Conservation (phyloP, 2,888 invertebrate species). For the Escarpia spicata region DNA sequence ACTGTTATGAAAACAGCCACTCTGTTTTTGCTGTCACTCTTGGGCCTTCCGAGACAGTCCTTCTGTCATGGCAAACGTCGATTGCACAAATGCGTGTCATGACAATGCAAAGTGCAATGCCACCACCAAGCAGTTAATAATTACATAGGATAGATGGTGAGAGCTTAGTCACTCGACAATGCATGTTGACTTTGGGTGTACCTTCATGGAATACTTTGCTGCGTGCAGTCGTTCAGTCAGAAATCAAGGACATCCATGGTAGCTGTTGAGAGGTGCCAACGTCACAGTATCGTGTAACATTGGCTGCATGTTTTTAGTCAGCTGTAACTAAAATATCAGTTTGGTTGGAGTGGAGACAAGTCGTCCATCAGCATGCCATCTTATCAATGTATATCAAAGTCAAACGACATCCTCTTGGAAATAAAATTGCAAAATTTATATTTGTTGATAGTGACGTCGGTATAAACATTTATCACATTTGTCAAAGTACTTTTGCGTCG, state of each 20-base stretch:
- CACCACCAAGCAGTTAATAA: not conserved
- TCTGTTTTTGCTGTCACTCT: constrained; percentile 5
- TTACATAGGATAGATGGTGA: constrained; percentile 6
- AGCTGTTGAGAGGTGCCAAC: not conserved
- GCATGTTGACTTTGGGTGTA: constrained; percentile 10
- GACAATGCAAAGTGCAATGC: not conserved
- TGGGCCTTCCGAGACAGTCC: not conserved
- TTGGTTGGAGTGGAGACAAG: not conserved
- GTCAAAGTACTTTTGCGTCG: not conserved
- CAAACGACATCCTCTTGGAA: not conserved
- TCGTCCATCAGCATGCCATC: not conserved
- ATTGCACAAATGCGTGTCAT: not conserved
- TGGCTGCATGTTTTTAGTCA: not conserved
- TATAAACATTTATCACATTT: not conserved
- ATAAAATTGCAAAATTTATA: not conserved
- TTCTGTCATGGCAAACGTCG: not conserved
- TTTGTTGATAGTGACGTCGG: not conserved
- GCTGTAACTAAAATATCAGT: not conserved
- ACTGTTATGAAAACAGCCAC: not conserved
- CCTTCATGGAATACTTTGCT: constrained; percentile 10
- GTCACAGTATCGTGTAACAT: not conserved
- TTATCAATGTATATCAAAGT: not conserved
- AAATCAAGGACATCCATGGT: not conserved
- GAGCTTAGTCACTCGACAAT: not conserved
- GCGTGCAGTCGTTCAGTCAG: not conserved